Conservation (phyloP, 2,113 vertebrate genomes). For the Seriola rivoliana region DNA sequence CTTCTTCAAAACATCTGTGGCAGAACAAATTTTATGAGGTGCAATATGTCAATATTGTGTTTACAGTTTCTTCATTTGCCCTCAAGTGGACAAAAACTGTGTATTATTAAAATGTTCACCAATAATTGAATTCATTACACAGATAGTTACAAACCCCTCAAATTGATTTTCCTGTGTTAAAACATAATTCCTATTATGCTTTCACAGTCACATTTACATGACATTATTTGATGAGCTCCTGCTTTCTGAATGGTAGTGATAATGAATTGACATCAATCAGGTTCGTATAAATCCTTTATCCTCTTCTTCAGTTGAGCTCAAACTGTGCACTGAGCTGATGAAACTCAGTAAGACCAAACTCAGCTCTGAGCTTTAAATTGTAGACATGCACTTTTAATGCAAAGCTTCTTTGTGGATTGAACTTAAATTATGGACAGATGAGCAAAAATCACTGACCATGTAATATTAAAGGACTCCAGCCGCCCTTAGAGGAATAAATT, state of each 20-base stretch:
- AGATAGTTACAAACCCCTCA: neutral
- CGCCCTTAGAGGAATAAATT: slow-evolving; percentile 25
- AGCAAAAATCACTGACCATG: slow-evolving; percentile 40
- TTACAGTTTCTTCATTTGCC: neutral
- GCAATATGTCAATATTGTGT: neutral
- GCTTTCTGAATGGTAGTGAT: neutral
- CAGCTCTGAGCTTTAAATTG: neutral
- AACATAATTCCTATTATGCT: neutral
- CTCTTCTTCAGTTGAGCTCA: neutral
- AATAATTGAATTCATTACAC: neutral
- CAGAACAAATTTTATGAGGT: neutral
- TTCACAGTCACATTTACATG: neutral
- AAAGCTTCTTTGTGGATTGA: slow-evolving; percentile 19
- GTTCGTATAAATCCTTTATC: neutral
- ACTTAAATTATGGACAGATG: slow-evolving; percentile 37
- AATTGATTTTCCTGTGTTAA: neutral
- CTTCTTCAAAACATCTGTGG: neutral
- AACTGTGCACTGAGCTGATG: neutral
- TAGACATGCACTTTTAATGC: slow-evolving; percentile 18
- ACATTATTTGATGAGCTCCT: neutral
- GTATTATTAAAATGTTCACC: neutral
- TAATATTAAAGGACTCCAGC: slow-evolving; percentile 37
- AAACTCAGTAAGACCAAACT: neutral
- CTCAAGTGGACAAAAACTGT: neutral
- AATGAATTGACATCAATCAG: neutral